Percentiles rank a stretch among this genome's conserved stretches.
phyloP scores from a whole-genome alignment of 2,797 vertebrate genomes.

The Erithacus rubecula region DNA sequence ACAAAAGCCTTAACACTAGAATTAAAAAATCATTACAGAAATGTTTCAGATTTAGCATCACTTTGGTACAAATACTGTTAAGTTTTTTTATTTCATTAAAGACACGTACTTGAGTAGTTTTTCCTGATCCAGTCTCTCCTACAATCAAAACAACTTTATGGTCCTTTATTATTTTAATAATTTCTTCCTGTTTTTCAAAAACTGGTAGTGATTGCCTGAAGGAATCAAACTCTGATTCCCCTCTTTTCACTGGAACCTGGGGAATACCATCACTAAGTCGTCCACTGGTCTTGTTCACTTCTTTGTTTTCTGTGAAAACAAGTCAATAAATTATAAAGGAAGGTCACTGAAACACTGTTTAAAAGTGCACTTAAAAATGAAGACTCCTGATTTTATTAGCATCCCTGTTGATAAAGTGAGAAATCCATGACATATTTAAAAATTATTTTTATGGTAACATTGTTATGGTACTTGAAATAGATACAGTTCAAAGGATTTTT shows the following conservation, averaged over 20 bases:
- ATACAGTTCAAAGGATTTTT: background rate
- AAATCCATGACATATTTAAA: background rate
- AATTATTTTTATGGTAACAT: accelerated
- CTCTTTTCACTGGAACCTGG: slow-evolving; percentile 84
- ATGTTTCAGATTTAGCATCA: background rate
- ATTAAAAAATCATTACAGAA: background rate
- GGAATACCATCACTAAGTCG: slow-evolving; percentile 85
- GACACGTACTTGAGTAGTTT: slow-evolving; percentile 89
- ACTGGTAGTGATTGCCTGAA: slow-evolving; percentile 88
- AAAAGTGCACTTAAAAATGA: background rate
- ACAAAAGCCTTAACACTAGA: background rate
- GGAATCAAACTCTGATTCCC: slow-evolving; percentile 84
- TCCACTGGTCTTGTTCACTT: slow-evolving; percentile 83
- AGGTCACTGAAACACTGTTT: background rate
- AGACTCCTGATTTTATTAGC: background rate
- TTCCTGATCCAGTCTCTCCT: slow-evolving; percentile 96
- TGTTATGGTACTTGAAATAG: background rate
- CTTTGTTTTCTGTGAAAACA: slow-evolving; percentile 76
- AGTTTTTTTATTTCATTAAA: background rate
- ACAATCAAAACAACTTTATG: slow-evolving; percentile 89
- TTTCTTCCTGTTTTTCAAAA: slow-evolving; percentile 85
- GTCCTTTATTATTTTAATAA: slow-evolving; percentile 85
- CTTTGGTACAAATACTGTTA: background rate
- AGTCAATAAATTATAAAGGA: background rate
- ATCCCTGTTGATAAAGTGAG: background rate